These are phyloP conservation scores for Falco peregrinus DNA, from an alignment of 2,797 vertebrate genomes.

Conservation along the genomic window DNA sequence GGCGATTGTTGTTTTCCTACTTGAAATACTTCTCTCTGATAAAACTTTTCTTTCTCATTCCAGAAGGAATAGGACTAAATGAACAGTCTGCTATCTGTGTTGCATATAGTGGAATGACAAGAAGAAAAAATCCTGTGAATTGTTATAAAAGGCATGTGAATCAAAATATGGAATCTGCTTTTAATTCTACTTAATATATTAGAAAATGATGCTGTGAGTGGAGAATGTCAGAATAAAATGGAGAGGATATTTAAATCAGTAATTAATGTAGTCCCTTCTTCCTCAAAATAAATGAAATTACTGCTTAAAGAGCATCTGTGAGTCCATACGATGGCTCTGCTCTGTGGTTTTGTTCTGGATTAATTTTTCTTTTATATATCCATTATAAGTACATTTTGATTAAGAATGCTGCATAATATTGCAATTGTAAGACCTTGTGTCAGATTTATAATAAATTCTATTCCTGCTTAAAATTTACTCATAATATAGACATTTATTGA, in stretches of 20 bases:
- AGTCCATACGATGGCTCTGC: neutral
- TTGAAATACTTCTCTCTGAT: neutral
- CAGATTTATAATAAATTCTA: neutral
- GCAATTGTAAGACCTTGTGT: neutral
- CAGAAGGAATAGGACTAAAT: neutral
- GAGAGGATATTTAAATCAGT: neutral
- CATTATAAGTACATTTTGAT: neutral
- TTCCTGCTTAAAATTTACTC: neutral
- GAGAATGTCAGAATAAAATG: neutral
- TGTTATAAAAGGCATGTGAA: neutral
- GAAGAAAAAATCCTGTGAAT: neutral
- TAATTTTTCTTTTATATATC: neutral
- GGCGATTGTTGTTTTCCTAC: neutral
- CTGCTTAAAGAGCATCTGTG: neutral
- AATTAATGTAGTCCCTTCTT: neutral
- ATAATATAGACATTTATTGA: neutral
- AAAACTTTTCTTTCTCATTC: neutral
- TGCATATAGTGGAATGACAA: neutral
- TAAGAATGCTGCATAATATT: neutral
- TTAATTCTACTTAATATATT: neutral
- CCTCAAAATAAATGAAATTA: neutral
- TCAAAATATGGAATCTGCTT: neutral
- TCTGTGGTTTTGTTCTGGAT: neutral
- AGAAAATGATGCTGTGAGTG: neutral
- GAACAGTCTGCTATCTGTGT: neutral